A percentile compares a stretch with the other conserved stretches of the same genome.
Evolutionary conservation across 2,797 vertebrate genomes (phyloP).

Genomic region (Myotis myotis): DNA sequence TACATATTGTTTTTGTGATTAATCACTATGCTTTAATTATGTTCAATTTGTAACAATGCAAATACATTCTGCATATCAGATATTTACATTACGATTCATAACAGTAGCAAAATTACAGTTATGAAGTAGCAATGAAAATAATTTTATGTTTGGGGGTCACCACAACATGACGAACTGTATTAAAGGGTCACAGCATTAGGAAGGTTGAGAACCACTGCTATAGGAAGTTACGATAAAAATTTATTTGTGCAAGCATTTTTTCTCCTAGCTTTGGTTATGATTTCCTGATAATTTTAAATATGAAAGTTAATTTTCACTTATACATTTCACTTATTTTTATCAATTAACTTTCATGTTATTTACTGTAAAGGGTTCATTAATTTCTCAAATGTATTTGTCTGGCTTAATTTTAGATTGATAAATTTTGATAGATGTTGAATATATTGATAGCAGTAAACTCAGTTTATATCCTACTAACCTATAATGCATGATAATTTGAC

Average conservation of each 20-base stretch:
- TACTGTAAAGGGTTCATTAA: neutral
- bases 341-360: neutral
- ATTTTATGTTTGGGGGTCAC: too few species aligned
- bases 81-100: too few species aligned
- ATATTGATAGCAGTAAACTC: neutral
- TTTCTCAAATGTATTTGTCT: conserved; percentile 20
- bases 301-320: conserved; percentile 24
- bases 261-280: neutral
- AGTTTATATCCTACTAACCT: neutral
- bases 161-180: too few species aligned
- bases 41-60: too few species aligned
- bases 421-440: neutral
- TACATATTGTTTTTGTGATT: too few species aligned
- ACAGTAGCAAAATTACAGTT: too few species aligned
- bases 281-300: conserved; percentile 34
- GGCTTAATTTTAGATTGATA: neutral
- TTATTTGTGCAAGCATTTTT: conserved; percentile 13
- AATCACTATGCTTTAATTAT: too few species aligned
- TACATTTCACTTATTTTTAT: conserved; percentile 31
- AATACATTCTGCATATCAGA: too few species aligned
- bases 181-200: too few species aligned
- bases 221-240: neutral
- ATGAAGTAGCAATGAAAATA: too few species aligned
- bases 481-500: neutral
- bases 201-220: neutral